Evolutionary conservation across 2,888 invertebrate genomes (phyloP).

Genomic region (Embidobia sp.): DNA sequence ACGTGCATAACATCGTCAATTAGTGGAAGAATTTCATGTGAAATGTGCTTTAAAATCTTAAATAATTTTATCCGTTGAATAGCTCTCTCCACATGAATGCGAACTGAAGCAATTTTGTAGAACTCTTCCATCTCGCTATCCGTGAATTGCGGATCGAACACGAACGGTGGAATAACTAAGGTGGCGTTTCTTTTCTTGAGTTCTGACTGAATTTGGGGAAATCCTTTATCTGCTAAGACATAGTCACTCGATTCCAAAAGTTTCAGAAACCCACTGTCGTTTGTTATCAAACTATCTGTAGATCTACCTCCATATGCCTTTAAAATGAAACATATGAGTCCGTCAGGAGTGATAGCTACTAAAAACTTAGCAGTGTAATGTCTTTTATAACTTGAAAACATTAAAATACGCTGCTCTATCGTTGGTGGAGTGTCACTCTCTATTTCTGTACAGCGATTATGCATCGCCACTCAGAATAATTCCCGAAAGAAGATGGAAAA

Average conservation of each 20-base stretch:
- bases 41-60: slow-evolving; percentile 43
- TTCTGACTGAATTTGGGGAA: slow-evolving; percentile 11
- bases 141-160: slow-evolving; percentile 17
- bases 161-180: slow-evolving; percentile 65
- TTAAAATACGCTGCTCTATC: slow-evolving; percentile 49
- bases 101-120: slow-evolving; percentile 55
- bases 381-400: slow-evolving; percentile 61
- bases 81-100: slow-evolving; percentile 45
- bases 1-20: slow-evolving; percentile 26
- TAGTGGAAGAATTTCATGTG: slow-evolving; percentile 6
- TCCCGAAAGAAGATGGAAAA: slow-evolving; percentile 16
- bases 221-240: slow-evolving; percentile 11
- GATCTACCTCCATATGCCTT: slow-evolving; percentile 67
- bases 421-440: slow-evolving; percentile 44
- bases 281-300: slow-evolving; percentile 55
- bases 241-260: slow-evolving; percentile 62
- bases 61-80: slow-evolving; percentile 55
- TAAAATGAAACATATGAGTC: slow-evolving; percentile 66
- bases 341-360: slow-evolving; percentile 63
- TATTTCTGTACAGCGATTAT: slow-evolving; percentile 35
- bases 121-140: slow-evolving; percentile 53
- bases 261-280: slow-evolving; percentile 62
- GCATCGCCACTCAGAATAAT: slow-evolving; percentile 35
- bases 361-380: slow-evolving; percentile 59
- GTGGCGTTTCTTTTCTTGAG: slow-evolving; percentile 32